A percentile compares a stretch with the other conserved stretches of the same genome.
phyloP scores from a whole-genome alignment of 1,140 invertebrate genomes.

The Sminthurides bifidus region DNA sequence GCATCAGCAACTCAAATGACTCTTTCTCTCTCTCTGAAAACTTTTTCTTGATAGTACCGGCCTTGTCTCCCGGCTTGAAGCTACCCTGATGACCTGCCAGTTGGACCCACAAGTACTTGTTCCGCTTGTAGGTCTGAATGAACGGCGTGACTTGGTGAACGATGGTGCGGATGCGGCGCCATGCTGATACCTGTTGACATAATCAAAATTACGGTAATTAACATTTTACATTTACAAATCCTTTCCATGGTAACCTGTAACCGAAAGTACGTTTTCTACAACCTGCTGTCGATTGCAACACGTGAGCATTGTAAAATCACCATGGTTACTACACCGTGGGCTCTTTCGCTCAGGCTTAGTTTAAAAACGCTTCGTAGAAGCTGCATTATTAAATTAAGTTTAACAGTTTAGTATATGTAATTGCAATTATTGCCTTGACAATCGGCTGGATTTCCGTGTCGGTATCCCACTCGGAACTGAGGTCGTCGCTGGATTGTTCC shows the following conservation, averaged over 20 bases:
- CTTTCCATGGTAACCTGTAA: neutral
- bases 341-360: neutral
- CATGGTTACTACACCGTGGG: neutral
- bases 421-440: no score
- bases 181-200: slow-evolving; percentile 71
- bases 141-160: slow-evolving; percentile 86
- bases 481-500: slow-evolving; percentile 71
- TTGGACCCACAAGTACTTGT: slow-evolving; percentile 91
- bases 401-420: no score
- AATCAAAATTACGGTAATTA: slow-evolving; percentile 3
- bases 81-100: slow-evolving; percentile 48
- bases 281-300: neutral
- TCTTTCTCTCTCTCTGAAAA: slow-evolving; percentile 72
- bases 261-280: neutral
- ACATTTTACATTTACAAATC: neutral
- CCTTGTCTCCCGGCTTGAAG: slow-evolving; percentile 81
- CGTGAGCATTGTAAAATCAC: neutral
- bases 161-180: slow-evolving; percentile 82
- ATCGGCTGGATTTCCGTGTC: slow-evolving; percentile 37
- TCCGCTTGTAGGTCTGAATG: slow-evolving; percentile 91
- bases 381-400: neutral
- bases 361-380: neutral
- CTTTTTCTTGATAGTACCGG: slow-evolving; percentile 88
- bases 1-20: slow-evolving; percentile 67
- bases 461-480: slow-evolving; percentile 79